Percentiles rank a stretch among this genome's conserved stretches.
Evolutionary conservation across 2,113 vertebrate species (phyloP).

Genomic region (Oreochromis spilurus): DNA sequence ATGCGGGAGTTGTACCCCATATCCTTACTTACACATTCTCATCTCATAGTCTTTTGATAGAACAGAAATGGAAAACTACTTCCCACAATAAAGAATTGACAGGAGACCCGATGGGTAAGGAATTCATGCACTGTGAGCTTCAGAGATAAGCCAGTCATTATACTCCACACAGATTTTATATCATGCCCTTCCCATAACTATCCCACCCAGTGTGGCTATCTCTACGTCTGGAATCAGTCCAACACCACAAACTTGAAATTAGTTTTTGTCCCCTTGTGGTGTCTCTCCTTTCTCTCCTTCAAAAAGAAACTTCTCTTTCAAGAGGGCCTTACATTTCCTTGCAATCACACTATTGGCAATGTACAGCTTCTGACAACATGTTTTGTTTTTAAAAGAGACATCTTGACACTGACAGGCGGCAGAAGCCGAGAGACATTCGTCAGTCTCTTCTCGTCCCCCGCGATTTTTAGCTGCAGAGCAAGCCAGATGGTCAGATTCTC

Average conservation of each 20-base stretch:
- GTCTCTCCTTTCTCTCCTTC: background rate
- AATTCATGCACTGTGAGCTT: background rate
- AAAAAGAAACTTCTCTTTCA: background rate
- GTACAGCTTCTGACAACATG: constrained; percentile 8
- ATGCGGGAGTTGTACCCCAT: background rate
- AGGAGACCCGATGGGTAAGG: background rate
- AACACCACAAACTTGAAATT: background rate
- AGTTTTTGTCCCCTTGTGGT: background rate
- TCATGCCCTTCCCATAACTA: background rate
- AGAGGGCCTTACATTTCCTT: background rate
- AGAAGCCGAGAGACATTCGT: constrained; percentile 39
- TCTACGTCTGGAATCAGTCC: background rate
- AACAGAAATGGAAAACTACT: constrained; percentile 15
- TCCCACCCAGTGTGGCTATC: constrained; percentile 5
- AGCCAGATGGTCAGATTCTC: constrained; percentile 66
- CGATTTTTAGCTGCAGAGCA: constrained; percentile 27
- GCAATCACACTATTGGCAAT: background rate
- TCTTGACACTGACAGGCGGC: constrained; percentile 52
- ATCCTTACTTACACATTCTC: constrained; percentile 13
- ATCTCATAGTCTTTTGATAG: background rate
- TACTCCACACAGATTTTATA: constrained; percentile 10
- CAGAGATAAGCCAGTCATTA: constrained; percentile 33
- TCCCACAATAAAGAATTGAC: constrained; percentile 4
- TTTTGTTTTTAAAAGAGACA: constrained; percentile 62
- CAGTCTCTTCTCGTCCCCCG: constrained; percentile 27